These are phyloP conservation scores for Brachystomella parvula DNA, from an alignment of 1,140 invertebrate genomes.

Conservation along the genomic window DNA sequence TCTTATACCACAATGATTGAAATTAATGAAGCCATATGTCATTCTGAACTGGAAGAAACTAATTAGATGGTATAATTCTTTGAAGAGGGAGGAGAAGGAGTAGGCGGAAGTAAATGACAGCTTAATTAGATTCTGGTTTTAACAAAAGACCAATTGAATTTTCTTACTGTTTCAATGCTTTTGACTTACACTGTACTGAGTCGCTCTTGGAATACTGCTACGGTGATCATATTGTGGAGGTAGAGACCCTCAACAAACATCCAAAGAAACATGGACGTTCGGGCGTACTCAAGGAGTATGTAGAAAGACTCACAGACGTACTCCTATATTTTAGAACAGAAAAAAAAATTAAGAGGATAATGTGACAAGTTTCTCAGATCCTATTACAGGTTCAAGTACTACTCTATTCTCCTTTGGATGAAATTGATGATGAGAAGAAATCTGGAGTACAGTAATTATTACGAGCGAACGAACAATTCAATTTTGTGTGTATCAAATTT, in stretches of 20 bases:
- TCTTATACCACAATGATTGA: too few species aligned
- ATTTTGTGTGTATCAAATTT: too few species aligned
- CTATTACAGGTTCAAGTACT: too few species aligned
- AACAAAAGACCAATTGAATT: not conserved
- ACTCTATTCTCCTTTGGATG: too few species aligned
- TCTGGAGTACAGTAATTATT: too few species aligned
- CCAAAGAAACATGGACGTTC: constrained; percentile 54
- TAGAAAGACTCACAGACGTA: constrained; percentile 50
- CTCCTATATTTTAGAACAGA: too few species aligned
- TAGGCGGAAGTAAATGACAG: not conserved
- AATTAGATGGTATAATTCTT: not conserved
- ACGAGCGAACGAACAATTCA: too few species aligned
- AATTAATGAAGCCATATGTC: too few species aligned
- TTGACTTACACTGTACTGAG: constrained; percentile 25
- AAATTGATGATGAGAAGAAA: too few species aligned
- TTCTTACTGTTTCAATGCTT: not conserved
- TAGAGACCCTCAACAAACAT: constrained; percentile 55
- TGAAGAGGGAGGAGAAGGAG: not conserved
- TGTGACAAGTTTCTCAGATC: too few species aligned
- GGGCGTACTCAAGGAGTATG: constrained; percentile 51
- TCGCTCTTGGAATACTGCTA: constrained; percentile 46
- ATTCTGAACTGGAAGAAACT: not conserved
- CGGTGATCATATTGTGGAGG: constrained; percentile 50
- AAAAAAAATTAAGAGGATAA: too few species aligned
- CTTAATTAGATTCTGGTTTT: not conserved